These are phyloP conservation scores for Anneissia japonica DNA, from an alignment of 35 echinoderm and acorn worm genomes.

Conservation along the genomic window DNA sequence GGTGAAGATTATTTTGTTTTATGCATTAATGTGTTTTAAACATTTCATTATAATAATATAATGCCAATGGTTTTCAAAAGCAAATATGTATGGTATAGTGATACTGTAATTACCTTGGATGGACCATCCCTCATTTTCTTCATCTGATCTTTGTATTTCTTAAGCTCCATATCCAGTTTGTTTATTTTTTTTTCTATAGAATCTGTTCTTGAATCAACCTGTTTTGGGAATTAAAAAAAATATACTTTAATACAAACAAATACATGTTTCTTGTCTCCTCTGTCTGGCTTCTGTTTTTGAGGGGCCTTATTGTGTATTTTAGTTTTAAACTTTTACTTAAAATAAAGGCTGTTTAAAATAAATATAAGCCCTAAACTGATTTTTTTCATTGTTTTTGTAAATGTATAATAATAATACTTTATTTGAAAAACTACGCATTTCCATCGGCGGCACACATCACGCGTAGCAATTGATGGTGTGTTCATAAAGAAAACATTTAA, in stretches of 20 bases:
- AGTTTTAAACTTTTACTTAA: neutral
- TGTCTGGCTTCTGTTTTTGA: neutral
- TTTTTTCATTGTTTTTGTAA: neutral
- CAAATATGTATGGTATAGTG: too few relatives aligned
- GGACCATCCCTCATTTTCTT: constrained; percentile 99
- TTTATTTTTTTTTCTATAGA: constrained; percentile 94
- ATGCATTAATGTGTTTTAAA: too few relatives aligned
- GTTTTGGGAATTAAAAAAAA: neutral
- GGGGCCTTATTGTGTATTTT: neutral
- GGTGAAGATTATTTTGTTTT: too few relatives aligned
- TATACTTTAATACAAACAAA: neutral
- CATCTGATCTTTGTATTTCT: constrained; percentile 99
- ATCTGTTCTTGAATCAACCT: constrained; percentile 92
- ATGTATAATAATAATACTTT: neutral
- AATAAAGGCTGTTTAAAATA: neutral
- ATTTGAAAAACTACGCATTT: too few relatives aligned
- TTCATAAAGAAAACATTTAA: too few relatives aligned
- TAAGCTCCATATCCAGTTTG: constrained; percentile 76
- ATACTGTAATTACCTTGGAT: constrained; percentile 92
- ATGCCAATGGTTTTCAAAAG: too few relatives aligned
- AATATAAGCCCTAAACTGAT: neutral
- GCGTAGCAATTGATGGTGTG: too few relatives aligned
- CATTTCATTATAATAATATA: too few relatives aligned
- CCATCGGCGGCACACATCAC: too few relatives aligned
- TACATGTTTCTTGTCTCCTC: neutral